Evolutionary conservation across 2,888 invertebrate genomes (phyloP), one percentile per base, ranked within the genome.

Genomic region (Dorcus hopei): DNA sequence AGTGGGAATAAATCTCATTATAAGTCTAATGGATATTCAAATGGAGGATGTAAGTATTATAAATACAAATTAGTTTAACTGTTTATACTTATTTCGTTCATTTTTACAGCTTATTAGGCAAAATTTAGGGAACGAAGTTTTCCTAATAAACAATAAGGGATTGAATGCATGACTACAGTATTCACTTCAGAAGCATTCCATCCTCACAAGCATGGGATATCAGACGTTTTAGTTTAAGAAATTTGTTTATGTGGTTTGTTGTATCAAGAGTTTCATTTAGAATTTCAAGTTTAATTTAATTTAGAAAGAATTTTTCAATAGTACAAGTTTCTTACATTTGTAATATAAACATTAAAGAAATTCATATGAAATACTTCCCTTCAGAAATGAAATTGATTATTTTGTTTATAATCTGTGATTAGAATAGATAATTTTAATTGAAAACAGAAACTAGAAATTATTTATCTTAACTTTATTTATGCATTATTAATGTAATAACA

Each of bases 1-100:
- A 47, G 47, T 39, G 56, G 47, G 51, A 56, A 56, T 26, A 56
- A 51, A 43, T 52, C 38, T 38, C 52, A 47, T 43, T 59, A 52
- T 40, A 57, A 61, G 54, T 61, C 64, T 45, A 70, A 70, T 53
- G 68, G 68, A 40, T 68, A 68, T 56, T 55, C 66, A 49, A 68
- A 68, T 58, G 65, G 65, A 48, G 62, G 59, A 51, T 61, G 62
- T 62, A 54, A 62, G 57, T 45, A 14, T 14, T 14, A 38, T 19
- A 42, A n/a, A n/a, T 11, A 11, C 11, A 38, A 38, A 38, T 8
- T 6, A 39, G n/a, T 11, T 11, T 14, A 33, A 33, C 3, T 33
- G 2, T 14, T 14, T 14, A 19, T 19, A 1, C 26, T 19, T 33
- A 33, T 41, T 51, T 45, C 9, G 4, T 53, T 45, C 38, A 9